Evolutionary conservation across 1,140 invertebrate genomes (phyloP), one percentile per base, ranked within the genome.

Genomic region (Agrypnia vestita): DNA sequence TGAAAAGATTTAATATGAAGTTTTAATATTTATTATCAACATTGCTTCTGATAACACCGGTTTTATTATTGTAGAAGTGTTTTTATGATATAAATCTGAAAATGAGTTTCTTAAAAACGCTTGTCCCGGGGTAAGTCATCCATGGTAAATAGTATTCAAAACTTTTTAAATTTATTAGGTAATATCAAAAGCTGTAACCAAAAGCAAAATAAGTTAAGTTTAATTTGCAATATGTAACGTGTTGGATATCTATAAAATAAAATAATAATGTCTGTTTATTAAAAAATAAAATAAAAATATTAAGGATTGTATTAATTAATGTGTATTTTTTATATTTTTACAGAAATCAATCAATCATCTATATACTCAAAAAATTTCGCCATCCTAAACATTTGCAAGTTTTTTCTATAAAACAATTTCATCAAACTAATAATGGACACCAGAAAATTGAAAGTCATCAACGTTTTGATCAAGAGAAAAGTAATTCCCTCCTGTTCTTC

Each of bases 301-400:
- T 35, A 35, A 35, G 25, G 25, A 35, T 35, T 35, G 25, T 35
- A 35, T 35, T 35, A 35, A 35, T 35, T 35, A 35, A 35, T 35
- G 6, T 35, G 25, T 35, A 35, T 35, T 35, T 62, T 43, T 13
- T 43, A 43, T 43, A 25, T 25, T 51, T 43, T 69, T 69, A 0
- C 21, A 69, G 64, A 49, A 69, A 69, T 69, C 15, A 13, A 69
- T 49, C 64, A 9, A 1, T 69, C 8, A 21, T 10, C 4, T n/a
- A 47, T 69, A 10, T 69, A 9, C 35, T 64, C n/a, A 64, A 64
- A 12, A 69, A 69, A 3, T 3, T 69, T 10, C 44, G 43, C 4
- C 11, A 69, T 12, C 64, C 35, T n/a, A 69, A 19, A 69, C 44
- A 69, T 47, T 15, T 69, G n/a, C 64, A 47, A 69, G n/a, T 69